Conservation (phyloP, 2,797 vertebrate species). For the Melanotaenia nigrans region DNA sequence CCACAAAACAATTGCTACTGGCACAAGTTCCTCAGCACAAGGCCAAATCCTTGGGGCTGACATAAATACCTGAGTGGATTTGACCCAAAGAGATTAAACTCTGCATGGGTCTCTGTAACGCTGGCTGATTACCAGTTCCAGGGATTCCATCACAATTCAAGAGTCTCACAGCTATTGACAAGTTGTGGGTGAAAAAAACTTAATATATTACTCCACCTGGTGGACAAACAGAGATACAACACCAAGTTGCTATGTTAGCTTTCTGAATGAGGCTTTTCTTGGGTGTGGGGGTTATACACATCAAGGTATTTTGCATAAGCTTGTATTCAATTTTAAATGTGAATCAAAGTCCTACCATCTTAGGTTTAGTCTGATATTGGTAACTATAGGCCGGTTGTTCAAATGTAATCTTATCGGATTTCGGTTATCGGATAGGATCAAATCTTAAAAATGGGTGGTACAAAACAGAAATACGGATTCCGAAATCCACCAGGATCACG, state of each 20-base stretch:
- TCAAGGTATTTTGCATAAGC: not conserved
- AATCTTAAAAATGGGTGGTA: too few species aligned
- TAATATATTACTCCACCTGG: slow-evolving; percentile 63
- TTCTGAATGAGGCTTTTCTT: not conserved
- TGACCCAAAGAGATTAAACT: slow-evolving; percentile 54
- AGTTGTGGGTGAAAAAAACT: slow-evolving; percentile 26
- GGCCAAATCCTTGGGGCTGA: slow-evolving; percentile 33
- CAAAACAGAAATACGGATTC: too few species aligned
- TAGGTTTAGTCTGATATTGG: not conserved
- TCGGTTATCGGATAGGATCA: too few species aligned
- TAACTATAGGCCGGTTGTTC: not conserved
- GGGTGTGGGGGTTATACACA: not conserved
- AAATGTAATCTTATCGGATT: too few species aligned
- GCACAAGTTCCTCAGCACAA: slow-evolving; percentile 10
- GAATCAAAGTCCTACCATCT: not conserved
- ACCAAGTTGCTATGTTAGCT: not conserved
- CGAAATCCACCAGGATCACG: too few species aligned
- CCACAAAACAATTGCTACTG: slow-evolving; percentile 13
- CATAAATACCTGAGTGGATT: slow-evolving; percentile 57
- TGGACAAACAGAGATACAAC: slow-evolving; percentile 54
- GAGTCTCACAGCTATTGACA: slow-evolving; percentile 1
- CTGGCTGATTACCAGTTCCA: slow-evolving; percentile 32
- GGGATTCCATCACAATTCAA: slow-evolving; percentile 31
- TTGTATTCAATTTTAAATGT: not conserved
- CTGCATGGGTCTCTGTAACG: slow-evolving; percentile 29